Percentiles rank a stretch among this genome's conserved stretches.
Evolutionary conservation across 1,140 invertebrate species (phyloP).

Genomic region (Bombus superbus): DNA sequence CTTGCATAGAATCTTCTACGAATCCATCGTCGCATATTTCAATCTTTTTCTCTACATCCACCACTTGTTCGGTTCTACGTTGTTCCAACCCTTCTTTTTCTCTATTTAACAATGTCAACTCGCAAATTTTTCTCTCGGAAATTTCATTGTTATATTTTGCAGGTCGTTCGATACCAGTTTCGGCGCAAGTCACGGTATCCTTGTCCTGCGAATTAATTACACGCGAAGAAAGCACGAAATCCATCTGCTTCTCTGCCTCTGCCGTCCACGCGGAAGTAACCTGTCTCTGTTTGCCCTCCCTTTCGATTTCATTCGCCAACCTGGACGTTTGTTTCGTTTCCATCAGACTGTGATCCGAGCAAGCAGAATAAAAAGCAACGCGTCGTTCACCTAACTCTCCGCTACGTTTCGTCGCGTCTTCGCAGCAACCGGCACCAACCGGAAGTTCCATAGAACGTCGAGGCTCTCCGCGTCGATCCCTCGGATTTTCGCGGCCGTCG

Average conservation of each 20-base stretch:
- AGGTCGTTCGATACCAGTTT: too few species aligned
- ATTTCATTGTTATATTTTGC: neutral
- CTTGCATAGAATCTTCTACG: too few species aligned
- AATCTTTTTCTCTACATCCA: neutral
- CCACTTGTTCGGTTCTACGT: neutral
- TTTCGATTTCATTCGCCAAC: neutral
- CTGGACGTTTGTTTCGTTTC: rapidly evolving
- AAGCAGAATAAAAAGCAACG: neutral
- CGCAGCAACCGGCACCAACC: neutral
- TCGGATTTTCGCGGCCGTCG: neutral
- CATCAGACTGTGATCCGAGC: neutral
- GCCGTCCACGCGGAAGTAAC: neutral
- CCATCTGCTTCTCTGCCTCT: neutral
- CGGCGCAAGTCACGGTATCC: neutral
- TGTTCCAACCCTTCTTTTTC: too few species aligned
- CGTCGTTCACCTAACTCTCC: neutral
- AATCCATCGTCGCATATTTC: neutral
- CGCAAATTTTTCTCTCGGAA: neutral
- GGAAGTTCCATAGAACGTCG: neutral
- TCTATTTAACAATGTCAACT: neutral
- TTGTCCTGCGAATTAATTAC: neutral
- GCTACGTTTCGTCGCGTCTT: neutral
- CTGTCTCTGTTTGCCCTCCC: neutral
- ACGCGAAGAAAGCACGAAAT: neutral
- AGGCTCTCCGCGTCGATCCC: too few species aligned